Conservation (phyloP, 2,888 invertebrate species). For the Stenotaenia linearis region DNA sequence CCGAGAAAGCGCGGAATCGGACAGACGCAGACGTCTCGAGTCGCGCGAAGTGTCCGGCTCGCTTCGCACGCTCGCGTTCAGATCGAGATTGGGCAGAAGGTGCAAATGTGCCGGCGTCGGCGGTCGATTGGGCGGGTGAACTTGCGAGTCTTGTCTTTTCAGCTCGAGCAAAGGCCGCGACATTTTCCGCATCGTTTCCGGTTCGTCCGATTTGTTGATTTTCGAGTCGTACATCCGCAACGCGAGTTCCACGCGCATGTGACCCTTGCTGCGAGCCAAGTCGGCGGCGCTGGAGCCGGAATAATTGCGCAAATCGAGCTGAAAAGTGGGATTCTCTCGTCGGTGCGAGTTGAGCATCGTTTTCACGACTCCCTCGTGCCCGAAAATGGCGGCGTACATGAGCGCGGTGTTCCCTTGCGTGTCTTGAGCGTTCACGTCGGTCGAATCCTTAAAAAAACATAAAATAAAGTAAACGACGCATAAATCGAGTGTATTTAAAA, state of each 20-base stretch:
- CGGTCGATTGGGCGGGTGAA: background rate
- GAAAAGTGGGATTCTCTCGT: background rate
- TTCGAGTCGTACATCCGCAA: background rate
- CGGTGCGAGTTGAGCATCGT: conserved; percentile 33
- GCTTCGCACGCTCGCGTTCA: background rate
- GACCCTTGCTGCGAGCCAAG: background rate
- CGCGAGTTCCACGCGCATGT: background rate
- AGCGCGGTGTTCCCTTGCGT: conserved; percentile 30
- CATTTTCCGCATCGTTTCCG: background rate
- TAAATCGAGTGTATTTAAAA: too few relatives aligned
- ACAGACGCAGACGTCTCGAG: background rate
- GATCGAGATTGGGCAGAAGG: background rate
- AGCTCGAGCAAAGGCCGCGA: background rate
- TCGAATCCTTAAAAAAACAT: conserved; percentile 27
- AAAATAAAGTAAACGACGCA: too few relatives aligned
- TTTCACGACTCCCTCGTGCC: conserved; percentile 36
- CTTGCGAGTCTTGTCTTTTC: background rate
- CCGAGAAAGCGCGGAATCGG: background rate
- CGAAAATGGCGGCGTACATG: conserved; percentile 38
- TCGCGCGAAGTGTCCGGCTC: background rate
- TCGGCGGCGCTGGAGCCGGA: background rate
- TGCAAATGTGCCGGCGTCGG: background rate
- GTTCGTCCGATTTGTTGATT: background rate
- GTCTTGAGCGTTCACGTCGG: conserved; percentile 33
- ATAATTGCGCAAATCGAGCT: background rate